Evolutionary conservation across 2,113 vertebrate species (phyloP).

Genomic region (Pyrgilauda ruficollis): DNA sequence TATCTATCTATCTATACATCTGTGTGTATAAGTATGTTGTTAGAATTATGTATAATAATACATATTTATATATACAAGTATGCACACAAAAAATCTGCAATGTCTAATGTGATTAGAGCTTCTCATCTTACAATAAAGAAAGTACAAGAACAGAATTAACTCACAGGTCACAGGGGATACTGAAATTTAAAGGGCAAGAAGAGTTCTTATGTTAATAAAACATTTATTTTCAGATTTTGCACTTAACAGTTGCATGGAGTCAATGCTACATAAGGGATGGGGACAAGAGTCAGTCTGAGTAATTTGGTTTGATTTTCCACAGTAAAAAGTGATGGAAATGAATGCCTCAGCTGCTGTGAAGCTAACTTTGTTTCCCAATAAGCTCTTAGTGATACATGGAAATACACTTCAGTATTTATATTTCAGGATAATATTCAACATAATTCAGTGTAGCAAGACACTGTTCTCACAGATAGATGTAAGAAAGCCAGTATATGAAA

Average conservation of each 20-base stretch:
- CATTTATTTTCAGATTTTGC: not conserved
- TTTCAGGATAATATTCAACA: not conserved
- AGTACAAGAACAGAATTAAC: not conserved
- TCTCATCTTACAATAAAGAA: not conserved
- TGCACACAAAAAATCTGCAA: not conserved
- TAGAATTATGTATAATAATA: not conserved
- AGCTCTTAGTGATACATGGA: not conserved
- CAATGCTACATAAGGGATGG: not conserved
- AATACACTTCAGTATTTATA: not conserved
- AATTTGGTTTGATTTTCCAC: not conserved
- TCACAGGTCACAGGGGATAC: not conserved
- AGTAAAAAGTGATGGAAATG: not conserved
- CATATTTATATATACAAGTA: not conserved
- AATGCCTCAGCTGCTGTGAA: not conserved
- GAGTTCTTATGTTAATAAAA: not conserved
- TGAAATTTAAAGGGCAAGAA: not conserved
- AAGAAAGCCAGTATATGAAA: not conserved
- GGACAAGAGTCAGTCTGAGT: not conserved
- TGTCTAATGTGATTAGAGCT: not conserved
- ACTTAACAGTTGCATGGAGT: not conserved
- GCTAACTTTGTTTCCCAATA: not conserved
- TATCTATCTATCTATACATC: not conserved
- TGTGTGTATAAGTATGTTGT: not conserved
- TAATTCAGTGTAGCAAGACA: not conserved
- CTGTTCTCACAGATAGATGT: not conserved